Evolutionary conservation across 2,888 invertebrate species (phyloP).

Genomic region (Axea sp.): DNA sequence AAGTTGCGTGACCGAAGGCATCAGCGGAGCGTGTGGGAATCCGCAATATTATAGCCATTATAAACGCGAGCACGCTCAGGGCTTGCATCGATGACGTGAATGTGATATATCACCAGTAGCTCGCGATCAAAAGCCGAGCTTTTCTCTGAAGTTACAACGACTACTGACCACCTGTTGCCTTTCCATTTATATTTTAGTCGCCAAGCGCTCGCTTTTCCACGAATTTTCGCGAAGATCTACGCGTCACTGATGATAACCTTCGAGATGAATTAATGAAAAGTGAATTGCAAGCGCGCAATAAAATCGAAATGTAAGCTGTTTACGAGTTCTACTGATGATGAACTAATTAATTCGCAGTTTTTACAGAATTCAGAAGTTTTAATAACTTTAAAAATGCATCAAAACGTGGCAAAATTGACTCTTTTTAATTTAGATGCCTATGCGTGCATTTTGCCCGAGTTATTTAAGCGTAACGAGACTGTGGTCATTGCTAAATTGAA

Average conservation of each 20-base stretch:
- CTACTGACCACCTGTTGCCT: conserved; percentile 79
- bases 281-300: conserved; percentile 13
- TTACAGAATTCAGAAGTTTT: conserved; percentile 4
- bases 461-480: conserved; percentile 25
- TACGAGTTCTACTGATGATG: neutral
- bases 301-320: conserved; percentile 28
- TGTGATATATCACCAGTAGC: conserved; percentile 73
- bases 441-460: conserved; percentile 5
- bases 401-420: conserved; percentile 29
- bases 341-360: conserved; percentile 26
- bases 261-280: conserved; percentile 46
- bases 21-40: conserved; percentile 46
- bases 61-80: conserved; percentile 74
- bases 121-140: conserved; percentile 69
- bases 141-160: conserved; percentile 72
- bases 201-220: conserved; percentile 42
- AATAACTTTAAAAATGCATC: conserved; percentile 22
- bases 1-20: conserved; percentile 61
- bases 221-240: conserved; percentile 55
- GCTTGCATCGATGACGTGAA: conserved; percentile 77
- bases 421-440: conserved; percentile 13
- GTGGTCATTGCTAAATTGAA: neutral
- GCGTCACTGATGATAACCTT: conserved; percentile 50
- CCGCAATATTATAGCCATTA: conserved; percentile 70
- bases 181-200: conserved; percentile 77